These are phyloP conservation scores for Globodera ellingtonae DNA, from an alignment of 1,140 invertebrate species.

Conservation along the genomic window DNA sequence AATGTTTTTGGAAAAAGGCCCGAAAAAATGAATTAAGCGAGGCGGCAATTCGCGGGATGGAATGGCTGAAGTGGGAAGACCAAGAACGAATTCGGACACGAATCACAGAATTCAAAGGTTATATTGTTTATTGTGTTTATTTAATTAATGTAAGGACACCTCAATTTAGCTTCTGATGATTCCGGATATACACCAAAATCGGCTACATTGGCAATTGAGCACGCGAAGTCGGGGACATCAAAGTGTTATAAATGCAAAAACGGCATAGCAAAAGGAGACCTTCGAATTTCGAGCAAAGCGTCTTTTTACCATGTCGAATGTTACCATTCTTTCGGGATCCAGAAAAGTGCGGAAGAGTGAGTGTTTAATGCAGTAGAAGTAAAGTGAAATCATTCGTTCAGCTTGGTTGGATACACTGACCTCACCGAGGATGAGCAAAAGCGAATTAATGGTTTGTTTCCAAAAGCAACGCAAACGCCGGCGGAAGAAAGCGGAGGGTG, in stretches of 20 bases:
- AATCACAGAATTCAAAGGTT: conserved; percentile 45
- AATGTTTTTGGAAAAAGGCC: conserved; percentile 75
- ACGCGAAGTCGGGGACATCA: conserved; percentile 72
- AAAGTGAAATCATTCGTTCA: conserved; percentile 44
- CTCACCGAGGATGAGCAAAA: conserved; percentile 78
- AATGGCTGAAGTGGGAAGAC: conserved; percentile 56
- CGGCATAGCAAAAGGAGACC: conserved; percentile 69
- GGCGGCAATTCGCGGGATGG: conserved; percentile 55
- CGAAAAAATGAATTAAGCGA: conserved; percentile 51
- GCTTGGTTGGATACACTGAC: conserved; percentile 76
- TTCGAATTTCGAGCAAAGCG: conserved; percentile 45
- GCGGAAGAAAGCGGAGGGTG: conserved; percentile 11
- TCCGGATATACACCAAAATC: conserved; percentile 28
- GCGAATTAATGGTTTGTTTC: conserved; percentile 74
- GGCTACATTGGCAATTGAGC: conserved; percentile 38
- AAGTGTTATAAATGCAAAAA: conserved; percentile 77
- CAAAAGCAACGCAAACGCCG: conserved; percentile 67
- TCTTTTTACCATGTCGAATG: conserved; percentile 50
- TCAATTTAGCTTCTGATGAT: conserved; percentile 25
- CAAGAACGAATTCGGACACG: conserved; percentile 49
- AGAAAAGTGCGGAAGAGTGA: conserved; percentile 33
- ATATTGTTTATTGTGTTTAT: not conserved
- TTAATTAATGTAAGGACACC: not conserved
- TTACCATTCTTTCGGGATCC: conserved; percentile 33
- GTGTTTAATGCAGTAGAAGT: not conserved